These are phyloP conservation scores for Babylonia areolata DNA, from an alignment of 1,140 invertebrate genomes.

Conservation along the genomic window DNA sequence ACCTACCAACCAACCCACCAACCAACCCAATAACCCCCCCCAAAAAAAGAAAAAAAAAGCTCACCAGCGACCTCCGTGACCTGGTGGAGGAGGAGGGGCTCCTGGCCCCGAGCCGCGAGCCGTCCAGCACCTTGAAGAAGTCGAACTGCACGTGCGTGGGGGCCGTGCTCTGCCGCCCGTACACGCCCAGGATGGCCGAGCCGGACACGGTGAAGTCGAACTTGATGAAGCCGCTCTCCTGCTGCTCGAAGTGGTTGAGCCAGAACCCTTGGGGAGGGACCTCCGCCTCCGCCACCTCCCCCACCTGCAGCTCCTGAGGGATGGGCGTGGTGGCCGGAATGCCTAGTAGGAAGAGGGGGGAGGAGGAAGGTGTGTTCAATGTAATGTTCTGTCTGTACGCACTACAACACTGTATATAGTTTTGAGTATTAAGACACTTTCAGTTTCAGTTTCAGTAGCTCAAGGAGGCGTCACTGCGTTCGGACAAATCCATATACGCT, in stretches of 20 bases:
- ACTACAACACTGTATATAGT: too few species aligned
- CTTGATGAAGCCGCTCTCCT: conserved; percentile 91
- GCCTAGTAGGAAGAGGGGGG: neutral
- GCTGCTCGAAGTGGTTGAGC: conserved; percentile 97
- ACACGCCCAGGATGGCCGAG: conserved; percentile 94
- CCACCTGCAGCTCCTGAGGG: conserved; percentile 42
- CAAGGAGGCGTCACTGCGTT: too few species aligned
- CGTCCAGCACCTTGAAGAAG: conserved; percentile 94
- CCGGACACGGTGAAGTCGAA: conserved; percentile 95
- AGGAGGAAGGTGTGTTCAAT: too few species aligned
- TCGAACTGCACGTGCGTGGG: conserved; percentile 98
- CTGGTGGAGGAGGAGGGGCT: too few species aligned
- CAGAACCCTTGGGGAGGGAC: conserved; percentile 95
- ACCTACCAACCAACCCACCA: neutral
- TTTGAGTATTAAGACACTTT: too few species aligned
- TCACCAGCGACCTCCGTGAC: conserved; percentile 47
- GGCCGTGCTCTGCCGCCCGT: conserved; percentile 90
- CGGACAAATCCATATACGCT: too few species aligned
- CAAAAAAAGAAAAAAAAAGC: too few species aligned
- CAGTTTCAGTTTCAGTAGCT: too few species aligned
- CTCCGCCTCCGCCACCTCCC: conserved; percentile 78
- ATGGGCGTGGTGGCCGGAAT: conserved; percentile 37
- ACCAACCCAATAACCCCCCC: too few species aligned
- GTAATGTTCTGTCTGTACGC: too few species aligned
- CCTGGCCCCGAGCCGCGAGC: conserved; percentile 82